A percentile compares a stretch with the other conserved stretches of the same genome.
These are phyloP conservation scores for Uloborus diversus DNA, from an alignment of 1,140 invertebrate genomes.

Conservation along the genomic window DNA sequence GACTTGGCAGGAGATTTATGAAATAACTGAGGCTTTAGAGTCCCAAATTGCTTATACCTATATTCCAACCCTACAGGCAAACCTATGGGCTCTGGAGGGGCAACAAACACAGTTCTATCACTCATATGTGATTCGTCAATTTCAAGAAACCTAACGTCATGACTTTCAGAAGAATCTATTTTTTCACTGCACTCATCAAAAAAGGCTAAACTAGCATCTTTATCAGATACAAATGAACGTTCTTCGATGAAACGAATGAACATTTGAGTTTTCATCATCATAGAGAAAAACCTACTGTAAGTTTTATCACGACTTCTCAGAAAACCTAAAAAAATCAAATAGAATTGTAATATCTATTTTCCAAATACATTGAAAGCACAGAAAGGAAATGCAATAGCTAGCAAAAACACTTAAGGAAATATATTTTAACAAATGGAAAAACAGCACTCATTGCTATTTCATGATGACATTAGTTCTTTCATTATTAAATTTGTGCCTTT, in stretches of 20 bases:
- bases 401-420: too few species aligned
- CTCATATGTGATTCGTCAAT: slow-evolving; percentile 78
- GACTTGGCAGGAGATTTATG: slow-evolving; percentile 61
- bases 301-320: slow-evolving; percentile 75
- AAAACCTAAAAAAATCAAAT: slow-evolving; percentile 68
- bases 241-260: slow-evolving; percentile 99
- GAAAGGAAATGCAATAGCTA: too few species aligned
- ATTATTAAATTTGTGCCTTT: too few species aligned
- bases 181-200: slow-evolving; percentile 97
- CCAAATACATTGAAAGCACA: too few species aligned
- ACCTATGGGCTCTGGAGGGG: slow-evolving; percentile 84
- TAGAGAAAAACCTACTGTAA: slow-evolving; percentile 89
- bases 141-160: slow-evolving; percentile 75
- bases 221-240: slow-evolving; percentile 96
- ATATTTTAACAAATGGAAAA: too few species aligned
- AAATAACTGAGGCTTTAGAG: slow-evolving; percentile 71
- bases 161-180: slow-evolving; percentile 65
- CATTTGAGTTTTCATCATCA: slow-evolving; percentile 94
- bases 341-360: background rate
- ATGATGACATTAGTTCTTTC: too few species aligned
- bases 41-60: slow-evolving; percentile 67
- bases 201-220: slow-evolving; percentile 91
- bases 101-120: slow-evolving; percentile 93
- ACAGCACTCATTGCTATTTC: too few species aligned
- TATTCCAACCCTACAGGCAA: slow-evolving; percentile 60